Evolutionary conservation across 2,113 vertebrate species (phyloP).

Genomic region (Dissostichus mawsoni): DNA sequence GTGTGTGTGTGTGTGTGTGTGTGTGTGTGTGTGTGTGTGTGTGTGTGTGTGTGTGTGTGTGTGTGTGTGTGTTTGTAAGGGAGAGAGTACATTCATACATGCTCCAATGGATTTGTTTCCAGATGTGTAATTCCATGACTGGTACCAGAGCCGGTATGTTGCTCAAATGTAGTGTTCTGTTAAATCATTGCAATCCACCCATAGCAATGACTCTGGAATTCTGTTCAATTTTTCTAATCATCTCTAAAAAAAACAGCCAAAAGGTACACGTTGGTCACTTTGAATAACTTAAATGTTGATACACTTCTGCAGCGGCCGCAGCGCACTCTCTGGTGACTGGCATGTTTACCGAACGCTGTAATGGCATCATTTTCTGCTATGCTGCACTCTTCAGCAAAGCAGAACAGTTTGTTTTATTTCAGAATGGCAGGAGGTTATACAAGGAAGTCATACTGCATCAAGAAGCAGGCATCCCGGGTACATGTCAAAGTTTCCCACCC

Average conservation of each 20-base stretch:
- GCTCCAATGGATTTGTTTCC: constrained; percentile 53
- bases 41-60: constrained; percentile 15
- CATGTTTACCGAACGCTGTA: constrained; percentile 80
- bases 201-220: constrained; percentile 17
- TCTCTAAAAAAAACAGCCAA: constrained; percentile 61
- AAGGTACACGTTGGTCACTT: constrained; percentile 41
- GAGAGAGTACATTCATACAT: constrained; percentile 18
- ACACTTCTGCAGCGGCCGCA: constrained; percentile 19
- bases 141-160: constrained; percentile 55
- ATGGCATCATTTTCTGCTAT: constrained; percentile 83
- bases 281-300: constrained; percentile 59
- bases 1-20: constrained; percentile 18
- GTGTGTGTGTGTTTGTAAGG: constrained; percentile 10
- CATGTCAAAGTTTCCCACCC: constrained; percentile 79
- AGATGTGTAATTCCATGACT: constrained; percentile 45
- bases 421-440: constrained; percentile 67
- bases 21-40: constrained; percentile 19
- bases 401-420: constrained; percentile 83
- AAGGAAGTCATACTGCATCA: constrained; percentile 42
- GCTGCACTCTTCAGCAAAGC: constrained; percentile 79
- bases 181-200: constrained; percentile 51
- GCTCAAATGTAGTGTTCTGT: constrained; percentile 33
- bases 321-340: constrained; percentile 72
- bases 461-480: constrained; percentile 46
- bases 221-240: constrained; percentile 36